Evolutionary conservation across 1,140 invertebrate species (phyloP).

Genomic region (Rhagoletis zephyria): DNA sequence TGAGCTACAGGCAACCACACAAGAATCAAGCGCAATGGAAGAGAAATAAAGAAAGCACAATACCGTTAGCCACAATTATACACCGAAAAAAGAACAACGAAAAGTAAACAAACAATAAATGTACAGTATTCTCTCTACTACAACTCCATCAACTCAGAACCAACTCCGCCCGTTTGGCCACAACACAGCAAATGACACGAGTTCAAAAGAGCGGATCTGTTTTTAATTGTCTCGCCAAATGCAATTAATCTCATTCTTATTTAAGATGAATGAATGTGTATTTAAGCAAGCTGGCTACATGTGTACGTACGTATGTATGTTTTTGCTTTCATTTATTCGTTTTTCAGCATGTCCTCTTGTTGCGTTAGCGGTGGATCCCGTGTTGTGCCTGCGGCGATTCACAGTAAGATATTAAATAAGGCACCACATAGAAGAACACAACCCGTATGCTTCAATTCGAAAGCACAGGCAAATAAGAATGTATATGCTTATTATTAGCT

Average conservation of each 20-base stretch:
- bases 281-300: neutral
- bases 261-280: neutral
- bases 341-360: constrained; percentile 27
- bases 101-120: constrained; percentile 10
- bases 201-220: constrained; percentile 55
- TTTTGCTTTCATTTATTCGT: neutral
- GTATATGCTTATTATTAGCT: neutral
- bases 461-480: neutral
- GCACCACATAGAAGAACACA: neutral
- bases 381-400: neutral
- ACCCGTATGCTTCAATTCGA: neutral
- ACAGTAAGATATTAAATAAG: neutral
- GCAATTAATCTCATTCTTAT: constrained; percentile 54
- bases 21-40: neutral
- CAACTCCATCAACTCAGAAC: neutral
- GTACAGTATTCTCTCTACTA: neutral
- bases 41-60: constrained; percentile 24
- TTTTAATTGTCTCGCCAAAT: constrained; percentile 55
- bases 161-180: neutral
- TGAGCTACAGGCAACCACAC: neutral
- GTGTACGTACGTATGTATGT: neutral
- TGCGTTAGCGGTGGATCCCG: constrained; percentile 25
- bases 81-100: neutral
- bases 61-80: neutral
- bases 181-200: constrained; percentile 32